These are phyloP conservation scores for Syrrhaptes paradoxus DNA, from an alignment of 2,113 vertebrate species.

Conservation along the genomic window DNA sequence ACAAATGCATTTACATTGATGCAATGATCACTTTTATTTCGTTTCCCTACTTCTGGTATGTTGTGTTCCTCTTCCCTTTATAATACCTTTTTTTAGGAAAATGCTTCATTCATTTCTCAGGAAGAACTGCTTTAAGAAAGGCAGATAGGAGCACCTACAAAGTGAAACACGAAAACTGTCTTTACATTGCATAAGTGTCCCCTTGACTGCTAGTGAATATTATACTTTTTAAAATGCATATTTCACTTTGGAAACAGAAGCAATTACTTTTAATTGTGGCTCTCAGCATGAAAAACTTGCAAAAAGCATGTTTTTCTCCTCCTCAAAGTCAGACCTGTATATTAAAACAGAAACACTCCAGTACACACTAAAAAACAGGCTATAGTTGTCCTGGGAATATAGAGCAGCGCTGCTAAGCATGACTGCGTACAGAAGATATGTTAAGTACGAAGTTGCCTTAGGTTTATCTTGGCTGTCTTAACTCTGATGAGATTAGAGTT, in stretches of 20 bases:
- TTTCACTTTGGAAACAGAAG: slow-evolving; percentile 36
- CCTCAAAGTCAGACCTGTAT: slow-evolving; percentile 14
- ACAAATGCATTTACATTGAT: slow-evolving; percentile 35
- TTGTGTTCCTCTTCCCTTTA: neutral
- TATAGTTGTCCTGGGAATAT: neutral
- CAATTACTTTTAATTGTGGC: slow-evolving; percentile 63
- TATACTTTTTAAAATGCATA: neutral
- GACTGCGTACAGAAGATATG: neutral
- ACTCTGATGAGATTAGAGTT: slow-evolving; percentile 28
- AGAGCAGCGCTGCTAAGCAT: neutral
- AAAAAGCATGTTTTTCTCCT: neutral
- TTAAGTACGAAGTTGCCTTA: neutral
- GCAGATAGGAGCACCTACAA: slow-evolving; percentile 31
- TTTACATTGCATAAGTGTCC: neutral
- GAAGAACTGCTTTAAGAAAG: neutral
- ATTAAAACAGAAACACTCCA: neutral
- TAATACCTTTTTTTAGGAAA: neutral
- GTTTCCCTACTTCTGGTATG: neutral
- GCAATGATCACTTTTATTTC: neutral
- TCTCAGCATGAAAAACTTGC: slow-evolving; percentile 27
- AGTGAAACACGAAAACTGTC: slow-evolving; percentile 9
- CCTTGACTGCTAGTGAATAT: neutral
- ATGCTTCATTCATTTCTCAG: neutral
- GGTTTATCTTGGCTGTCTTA: slow-evolving; percentile 12
- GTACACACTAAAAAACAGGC: neutral